Base-by-base conservation (phyloP, 2,797 vertebrate genomes). In the Rhabdomys pumilio region DNA sequence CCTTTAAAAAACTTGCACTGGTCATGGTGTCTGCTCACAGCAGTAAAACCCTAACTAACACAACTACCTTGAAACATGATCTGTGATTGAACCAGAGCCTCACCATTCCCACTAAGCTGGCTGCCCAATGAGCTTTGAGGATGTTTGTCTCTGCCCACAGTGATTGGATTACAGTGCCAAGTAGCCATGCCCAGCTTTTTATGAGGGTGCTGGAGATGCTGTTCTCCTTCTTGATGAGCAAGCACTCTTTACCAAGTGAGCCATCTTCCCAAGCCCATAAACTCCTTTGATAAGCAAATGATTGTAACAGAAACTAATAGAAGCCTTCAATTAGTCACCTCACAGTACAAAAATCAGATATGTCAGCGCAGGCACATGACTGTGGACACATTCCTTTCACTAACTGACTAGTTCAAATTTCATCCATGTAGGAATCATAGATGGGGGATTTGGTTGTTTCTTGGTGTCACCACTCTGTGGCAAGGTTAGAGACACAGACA, bases 271-370 rank as follows among this genome's bases (percentile, higher is more conserved):
- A 31, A 41, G 9, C 50, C 12, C 59, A 90, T 61, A 87, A 1
- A 55, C 61, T 63, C 50, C 86, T 97, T 77, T 4, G 20, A 88
- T 59, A 73, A 53, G 20, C 4, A 57, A 87, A 55, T 55, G 47
- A 41, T 90, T 44, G 22, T 50, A 73, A 84, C 1, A 81, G 79
- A 83, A 84, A 89, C 50, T 38, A 59, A 41, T 55, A 44, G 59
- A 80, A 92, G 38, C 1, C 50, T 83, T 82, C 29, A 34, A 26
- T 84, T 93, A 63, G 94, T 75, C 47, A n/a, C 17, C 76, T 76
- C 20, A 55, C 19, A 73, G 73, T 11, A 65, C 86, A 67, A 53
- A 89, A 93, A 95, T 63, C 29, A 95, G 50, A 96, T 94, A 83
- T 47, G 41, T 93, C 69, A 88, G 41, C n/a, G 19, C 6, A 47